Conservation (phyloP, 2,797 vertebrate genomes). For the Sebastes glaucus region DNA sequence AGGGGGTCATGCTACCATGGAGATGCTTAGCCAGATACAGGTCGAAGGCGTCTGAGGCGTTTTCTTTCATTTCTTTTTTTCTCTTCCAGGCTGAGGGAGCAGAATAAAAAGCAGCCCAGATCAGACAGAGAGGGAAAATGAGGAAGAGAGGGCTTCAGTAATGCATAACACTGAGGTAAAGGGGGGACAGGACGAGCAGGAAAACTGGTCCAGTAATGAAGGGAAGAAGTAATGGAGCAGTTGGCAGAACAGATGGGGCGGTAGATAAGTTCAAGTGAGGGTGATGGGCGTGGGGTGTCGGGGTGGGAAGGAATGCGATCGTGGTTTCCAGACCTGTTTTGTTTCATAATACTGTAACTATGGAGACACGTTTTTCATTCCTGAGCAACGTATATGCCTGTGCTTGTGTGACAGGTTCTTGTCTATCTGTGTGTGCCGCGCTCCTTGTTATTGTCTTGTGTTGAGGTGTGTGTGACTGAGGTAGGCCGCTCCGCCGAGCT, state of each 20-base stretch:
- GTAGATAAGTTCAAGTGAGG: conserved; percentile 42
- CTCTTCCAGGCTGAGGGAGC: conserved; percentile 60
- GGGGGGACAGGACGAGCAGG: conserved; percentile 34
- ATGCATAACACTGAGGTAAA: conserved; percentile 55
- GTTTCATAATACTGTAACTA: conserved; percentile 76
- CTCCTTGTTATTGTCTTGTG: conserved; percentile 50
- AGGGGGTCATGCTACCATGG: conserved; percentile 75
- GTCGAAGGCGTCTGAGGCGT: conserved; percentile 57
- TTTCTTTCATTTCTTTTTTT: conserved; percentile 63
- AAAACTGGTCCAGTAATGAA: conserved; percentile 59
- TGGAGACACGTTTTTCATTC: conserved; percentile 70
- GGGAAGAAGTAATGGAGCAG: conserved; percentile 53
- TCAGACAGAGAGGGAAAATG: conserved; percentile 37
- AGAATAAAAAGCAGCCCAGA: conserved; percentile 59
- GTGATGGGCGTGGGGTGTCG: conserved; percentile 53
- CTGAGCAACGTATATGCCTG: conserved; percentile 54
- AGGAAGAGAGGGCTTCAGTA: conserved; percentile 26
- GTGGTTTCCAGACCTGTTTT: conserved; percentile 73
- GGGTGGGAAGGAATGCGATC: conserved; percentile 72
- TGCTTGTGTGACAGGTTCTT: conserved; percentile 67
- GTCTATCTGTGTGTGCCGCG: conserved; percentile 31
- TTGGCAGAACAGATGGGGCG: conserved; percentile 60
- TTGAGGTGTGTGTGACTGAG: conserved; percentile 55
- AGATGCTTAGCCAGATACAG: conserved; percentile 75
- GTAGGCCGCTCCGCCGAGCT: conserved; percentile 9